Evolutionary conservation across 1,140 invertebrate species (phyloP).

Genomic region (Nymphalis io): DNA sequence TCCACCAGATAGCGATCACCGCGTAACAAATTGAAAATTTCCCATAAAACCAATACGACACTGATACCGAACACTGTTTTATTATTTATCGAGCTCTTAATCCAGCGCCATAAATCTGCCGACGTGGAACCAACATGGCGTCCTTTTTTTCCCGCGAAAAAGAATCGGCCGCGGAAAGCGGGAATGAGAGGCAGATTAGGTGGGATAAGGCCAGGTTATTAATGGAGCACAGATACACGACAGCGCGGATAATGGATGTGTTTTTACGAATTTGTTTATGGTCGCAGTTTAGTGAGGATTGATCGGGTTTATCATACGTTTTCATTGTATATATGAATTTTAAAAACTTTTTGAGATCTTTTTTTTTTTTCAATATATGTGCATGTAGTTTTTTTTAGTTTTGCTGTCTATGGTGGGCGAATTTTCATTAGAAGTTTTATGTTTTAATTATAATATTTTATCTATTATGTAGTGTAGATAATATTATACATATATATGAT

Average conservation of each 20-base stretch:
- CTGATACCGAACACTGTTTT: slow-evolving; percentile 58
- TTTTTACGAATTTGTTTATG: slow-evolving; percentile 62
- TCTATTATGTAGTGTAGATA: no score
- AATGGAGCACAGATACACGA: slow-evolving; percentile 74
- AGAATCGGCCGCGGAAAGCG: slow-evolving; percentile 77
- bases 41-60: slow-evolving; percentile 49
- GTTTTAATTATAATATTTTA: no score
- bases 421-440: no score
- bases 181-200: slow-evolving; percentile 78
- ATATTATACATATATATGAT: no score
- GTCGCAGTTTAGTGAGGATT: slow-evolving; percentile 27
- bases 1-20: slow-evolving; percentile 11
- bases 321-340: neutral
- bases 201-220: slow-evolving; percentile 72
- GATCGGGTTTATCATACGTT: slow-evolving; percentile 26
- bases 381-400: no score
- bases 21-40: slow-evolving; percentile 71
- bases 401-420: no score
- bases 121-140: slow-evolving; percentile 50
- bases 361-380: no score
- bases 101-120: slow-evolving; percentile 71
- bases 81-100: slow-evolving; percentile 74
- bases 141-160: slow-evolving; percentile 72
- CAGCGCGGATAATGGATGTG: slow-evolving; percentile 63
- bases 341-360: no score